Evolutionary conservation across 2,113 vertebrate genomes (phyloP).

Genomic region (Gopherus evgoodei): DNA sequence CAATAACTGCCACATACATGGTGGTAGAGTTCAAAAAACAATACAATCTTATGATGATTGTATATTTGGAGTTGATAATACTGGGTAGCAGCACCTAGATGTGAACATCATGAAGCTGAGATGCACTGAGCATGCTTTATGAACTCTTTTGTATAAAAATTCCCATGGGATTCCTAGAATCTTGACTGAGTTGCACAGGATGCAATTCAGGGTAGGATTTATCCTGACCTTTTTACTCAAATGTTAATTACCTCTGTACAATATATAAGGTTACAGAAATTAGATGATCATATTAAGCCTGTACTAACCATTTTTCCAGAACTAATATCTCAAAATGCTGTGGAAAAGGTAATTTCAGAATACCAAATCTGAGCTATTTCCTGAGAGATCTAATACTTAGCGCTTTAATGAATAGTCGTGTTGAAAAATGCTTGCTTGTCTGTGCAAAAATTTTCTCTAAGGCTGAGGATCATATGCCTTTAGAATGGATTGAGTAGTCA

Average conservation of each 20-base stretch:
- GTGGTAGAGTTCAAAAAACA: background rate
- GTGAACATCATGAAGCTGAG: background rate
- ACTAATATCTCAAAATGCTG: constrained; percentile 25
- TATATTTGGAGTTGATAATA: constrained; percentile 1
- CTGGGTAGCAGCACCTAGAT: background rate
- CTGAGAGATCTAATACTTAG: constrained; percentile 43
- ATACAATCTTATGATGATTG: background rate
- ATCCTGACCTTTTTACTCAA: background rate
- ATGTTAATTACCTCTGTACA: constrained; percentile 2
- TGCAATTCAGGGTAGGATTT: constrained; percentile 14
- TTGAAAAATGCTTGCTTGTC: constrained; percentile 65
- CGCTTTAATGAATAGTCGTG: constrained; percentile 12
- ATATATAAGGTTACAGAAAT: constrained; percentile 11
- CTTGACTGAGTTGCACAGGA: constrained; percentile 14
- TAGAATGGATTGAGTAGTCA: constrained; percentile 62
- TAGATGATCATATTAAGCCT: constrained; percentile 20
- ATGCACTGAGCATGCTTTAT: background rate
- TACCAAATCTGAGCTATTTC: constrained; percentile 29
- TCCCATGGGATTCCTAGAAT: background rate
- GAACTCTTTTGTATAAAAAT: background rate
- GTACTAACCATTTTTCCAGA: constrained; percentile 6
- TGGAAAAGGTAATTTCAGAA: constrained; percentile 38
- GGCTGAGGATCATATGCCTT: background rate
- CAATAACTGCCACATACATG: background rate
- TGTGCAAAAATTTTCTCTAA: constrained; percentile 16